A percentile compares a stretch with the other conserved stretches of the same genome.
These are phyloP conservation scores for Corbicula japonica DNA, from an alignment of 2,888 invertebrate genomes.

Conservation along the genomic window DNA sequence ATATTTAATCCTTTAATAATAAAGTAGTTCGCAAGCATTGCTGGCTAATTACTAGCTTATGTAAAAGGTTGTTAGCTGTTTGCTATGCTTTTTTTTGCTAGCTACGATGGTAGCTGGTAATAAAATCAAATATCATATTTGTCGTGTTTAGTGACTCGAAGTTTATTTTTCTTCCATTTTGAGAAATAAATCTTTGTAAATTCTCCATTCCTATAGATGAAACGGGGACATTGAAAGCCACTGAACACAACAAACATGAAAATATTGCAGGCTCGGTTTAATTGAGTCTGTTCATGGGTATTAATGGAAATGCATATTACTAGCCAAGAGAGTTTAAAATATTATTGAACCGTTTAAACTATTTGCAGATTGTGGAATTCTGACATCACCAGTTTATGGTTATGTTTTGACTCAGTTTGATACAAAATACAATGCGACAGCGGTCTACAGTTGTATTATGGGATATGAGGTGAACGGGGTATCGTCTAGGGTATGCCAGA, in stretches of 20 bases:
- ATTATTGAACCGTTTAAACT: not conserved
- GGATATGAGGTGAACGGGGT: slow-evolving; percentile 56
- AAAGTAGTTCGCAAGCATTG: too few species aligned
- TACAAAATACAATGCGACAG: slow-evolving; percentile 40
- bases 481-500: slow-evolving; percentile 34
- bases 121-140: not conserved
- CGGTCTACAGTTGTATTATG: slow-evolving; percentile 45
- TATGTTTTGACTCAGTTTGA: slow-evolving; percentile 36
- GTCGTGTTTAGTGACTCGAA: not conserved
- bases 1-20: too few species aligned
- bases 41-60: too few species aligned
- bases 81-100: not conserved
- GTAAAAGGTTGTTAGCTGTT: not conserved
- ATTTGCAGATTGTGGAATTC: slow-evolving; percentile 43
- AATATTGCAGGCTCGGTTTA: not conserved
- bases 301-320: not conserved
- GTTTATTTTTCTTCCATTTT: not conserved
- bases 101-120: not conserved
- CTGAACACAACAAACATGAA: not conserved
- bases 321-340: not conserved
- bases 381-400: slow-evolving; percentile 46
- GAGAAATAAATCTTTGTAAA: not conserved
- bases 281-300: not conserved
- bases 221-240: too few species aligned
- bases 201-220: too few species aligned